Conservation (phyloP, 2,113 vertebrate species). For the Sapayoa aenigma region DNA sequence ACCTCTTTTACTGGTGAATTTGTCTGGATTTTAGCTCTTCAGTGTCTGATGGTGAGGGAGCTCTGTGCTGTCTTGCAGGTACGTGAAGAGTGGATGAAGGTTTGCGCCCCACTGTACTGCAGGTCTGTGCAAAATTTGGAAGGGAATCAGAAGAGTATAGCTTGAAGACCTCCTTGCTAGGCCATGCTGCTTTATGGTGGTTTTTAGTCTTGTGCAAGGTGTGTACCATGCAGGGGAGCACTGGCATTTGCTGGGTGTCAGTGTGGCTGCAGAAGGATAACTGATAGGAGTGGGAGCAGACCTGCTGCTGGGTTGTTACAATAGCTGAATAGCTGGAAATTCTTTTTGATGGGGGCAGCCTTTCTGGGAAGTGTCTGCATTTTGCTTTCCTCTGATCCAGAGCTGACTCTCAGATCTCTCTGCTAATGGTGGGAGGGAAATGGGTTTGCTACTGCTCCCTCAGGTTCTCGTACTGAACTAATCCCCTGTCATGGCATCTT, state of each 20-base stretch:
- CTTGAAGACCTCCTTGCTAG: neutral
- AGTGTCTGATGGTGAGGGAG: neutral
- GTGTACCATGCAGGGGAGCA: neutral
- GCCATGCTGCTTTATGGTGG: neutral
- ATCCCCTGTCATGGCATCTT: neutral
- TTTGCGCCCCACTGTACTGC: neutral
- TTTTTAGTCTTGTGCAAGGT: neutral
- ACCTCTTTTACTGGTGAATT: neutral
- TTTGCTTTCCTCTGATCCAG: neutral
- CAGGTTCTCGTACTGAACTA: neutral
- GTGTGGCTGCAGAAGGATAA: neutral
- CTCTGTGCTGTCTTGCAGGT: neutral
- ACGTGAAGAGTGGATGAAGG: neutral
- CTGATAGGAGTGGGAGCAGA: neutral
- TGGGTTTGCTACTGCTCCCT: neutral
- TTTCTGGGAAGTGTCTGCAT: neutral
- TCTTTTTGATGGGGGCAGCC: neutral
- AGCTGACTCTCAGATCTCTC: neutral
- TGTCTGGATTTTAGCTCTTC: neutral
- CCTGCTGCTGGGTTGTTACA: neutral
- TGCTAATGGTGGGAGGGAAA: neutral
- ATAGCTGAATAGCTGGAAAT: neutral
- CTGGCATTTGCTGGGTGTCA: neutral
- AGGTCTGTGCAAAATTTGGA: neutral
- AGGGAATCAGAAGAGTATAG: neutral